Conservation (phyloP, 2,113 vertebrate species). For the Arvicanthis niloticus region DNA sequence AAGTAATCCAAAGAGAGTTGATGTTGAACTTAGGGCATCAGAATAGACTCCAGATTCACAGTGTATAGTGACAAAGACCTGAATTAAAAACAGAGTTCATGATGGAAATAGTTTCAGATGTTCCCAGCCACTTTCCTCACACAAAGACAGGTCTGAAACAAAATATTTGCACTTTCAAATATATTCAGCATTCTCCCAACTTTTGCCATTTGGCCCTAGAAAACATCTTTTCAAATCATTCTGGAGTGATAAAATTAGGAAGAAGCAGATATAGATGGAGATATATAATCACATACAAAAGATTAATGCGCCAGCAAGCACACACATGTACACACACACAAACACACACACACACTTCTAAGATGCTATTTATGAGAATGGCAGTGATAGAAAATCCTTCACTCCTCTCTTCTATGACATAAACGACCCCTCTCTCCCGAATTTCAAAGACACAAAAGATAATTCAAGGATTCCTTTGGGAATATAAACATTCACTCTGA, state of each 20-base stretch:
- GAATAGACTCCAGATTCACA: not conserved
- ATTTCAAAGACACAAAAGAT: slow-evolving; percentile 86
- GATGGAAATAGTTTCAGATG: not conserved
- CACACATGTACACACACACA: not conserved
- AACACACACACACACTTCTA: not conserved
- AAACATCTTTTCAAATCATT: slow-evolving; percentile 60
- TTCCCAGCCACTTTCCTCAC: not conserved
- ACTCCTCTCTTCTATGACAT: slow-evolving; percentile 67
- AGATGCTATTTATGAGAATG: slow-evolving; percentile 53
- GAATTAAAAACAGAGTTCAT: not conserved
- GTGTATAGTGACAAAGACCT: fast-evolving
- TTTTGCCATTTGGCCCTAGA: slow-evolving; percentile 47
- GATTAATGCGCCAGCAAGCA: not conserved
- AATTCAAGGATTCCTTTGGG: slow-evolving; percentile 86
- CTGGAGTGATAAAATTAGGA: not conserved
- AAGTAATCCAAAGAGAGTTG: not conserved
- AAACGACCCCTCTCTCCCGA: slow-evolving; percentile 74
- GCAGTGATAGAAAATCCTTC: slow-evolving; percentile 65
- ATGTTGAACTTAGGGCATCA: not conserved
- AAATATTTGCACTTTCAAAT: slow-evolving; percentile 50
- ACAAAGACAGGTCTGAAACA: not conserved
- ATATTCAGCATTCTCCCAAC: slow-evolving; percentile 10
- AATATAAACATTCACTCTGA: slow-evolving; percentile 85
- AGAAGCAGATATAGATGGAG: not conserved
- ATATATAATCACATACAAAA: not conserved